Evolutionary conservation across 1,140 invertebrate genomes (phyloP), one percentile per base, ranked within the genome.

Genomic region (Telenomus remus): DNA sequence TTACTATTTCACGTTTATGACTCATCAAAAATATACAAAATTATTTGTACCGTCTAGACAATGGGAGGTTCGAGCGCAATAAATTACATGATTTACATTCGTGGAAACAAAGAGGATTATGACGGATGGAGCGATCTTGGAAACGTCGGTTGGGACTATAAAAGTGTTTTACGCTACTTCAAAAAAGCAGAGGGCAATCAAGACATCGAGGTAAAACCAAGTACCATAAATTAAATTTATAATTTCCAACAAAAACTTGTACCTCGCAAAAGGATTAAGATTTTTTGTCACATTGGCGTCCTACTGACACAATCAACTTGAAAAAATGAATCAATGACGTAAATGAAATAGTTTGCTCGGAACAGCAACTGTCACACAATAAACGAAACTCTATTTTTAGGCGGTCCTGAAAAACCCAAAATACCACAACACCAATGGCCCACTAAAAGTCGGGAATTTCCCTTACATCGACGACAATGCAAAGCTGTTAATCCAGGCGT

Each of bases 31-130:
- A 1, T 27, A 27, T 3, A 27, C 19, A 27, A 27, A 27, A 27
- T 27, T 27, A 27, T 27, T n/a, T n/a, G n/a, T n/a, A n/a, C n/a
- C n/a, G n/a, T n/a, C n/a, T 7, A 71, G 68, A 5, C 53, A 34
- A 63, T 89, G 76, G 92, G 92, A 12, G 92, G 92, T 8, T 89
- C 89, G 15, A 91, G 90, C 6, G 87, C 90, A 1, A 84, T 93
- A 10, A 94, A 94, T 79, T 91, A 89, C 33, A 91, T 93, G 90
- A 85, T 91, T 1, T 92, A 93, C 76, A 88, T 91, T 1, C 84
- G 92, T 64, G 93, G 92, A 3, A 90, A 92, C 85, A 87, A 87
- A 9, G 78, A 81, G 49, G 92, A 94, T 81, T 94, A 91, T 80
- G 90, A 94, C 80, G 73, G 85, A n/a, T 94, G 93, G 93, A 89